Percentiles rank a stretch among this genome's conserved stretches.
Conservation (phyloP, 2,888 invertebrate species). For the Cephus runcator region DNA sequence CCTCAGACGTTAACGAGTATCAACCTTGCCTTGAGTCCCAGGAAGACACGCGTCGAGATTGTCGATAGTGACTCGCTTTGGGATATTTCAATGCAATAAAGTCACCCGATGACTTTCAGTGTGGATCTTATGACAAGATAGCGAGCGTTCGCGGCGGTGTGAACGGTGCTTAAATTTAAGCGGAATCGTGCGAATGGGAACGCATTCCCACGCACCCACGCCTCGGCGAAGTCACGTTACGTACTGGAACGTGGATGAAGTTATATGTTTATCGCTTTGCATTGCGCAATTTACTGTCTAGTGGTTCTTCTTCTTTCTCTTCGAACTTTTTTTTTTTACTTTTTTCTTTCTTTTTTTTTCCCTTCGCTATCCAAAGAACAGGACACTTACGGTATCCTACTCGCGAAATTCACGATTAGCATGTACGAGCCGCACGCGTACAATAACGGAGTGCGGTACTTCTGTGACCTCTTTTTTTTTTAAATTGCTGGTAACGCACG, state of each 20-base stretch:
- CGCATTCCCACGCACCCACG: conserved; percentile 37
- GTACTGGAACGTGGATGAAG: background rate
- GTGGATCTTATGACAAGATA: background rate
- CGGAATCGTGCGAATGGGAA: conserved; percentile 10
- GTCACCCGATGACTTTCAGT: background rate
- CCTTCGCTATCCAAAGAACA: background rate
- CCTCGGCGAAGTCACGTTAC: conserved; percentile 21
- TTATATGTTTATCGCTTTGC: background rate
- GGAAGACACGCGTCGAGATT: background rate
- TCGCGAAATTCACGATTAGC: background rate
- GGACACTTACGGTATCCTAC: background rate
- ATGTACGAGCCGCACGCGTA: background rate
- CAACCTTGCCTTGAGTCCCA: background rate
- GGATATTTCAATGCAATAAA: background rate
- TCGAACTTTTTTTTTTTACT: background rate
- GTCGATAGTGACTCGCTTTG: background rate
- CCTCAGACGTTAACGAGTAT: conserved; percentile 33
- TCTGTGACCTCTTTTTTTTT: background rate
- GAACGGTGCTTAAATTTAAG: conserved; percentile 8
- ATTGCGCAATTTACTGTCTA: background rate
- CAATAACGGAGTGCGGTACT: background rate
- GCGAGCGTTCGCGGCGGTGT: background rate
- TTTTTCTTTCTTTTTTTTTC: background rate
- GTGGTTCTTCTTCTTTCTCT: background rate
- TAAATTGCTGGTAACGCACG: background rate